These are phyloP conservation scores for Forbesichthys papilliferus DNA, from an alignment of 2,113 vertebrate species.

Conservation along the genomic window DNA sequence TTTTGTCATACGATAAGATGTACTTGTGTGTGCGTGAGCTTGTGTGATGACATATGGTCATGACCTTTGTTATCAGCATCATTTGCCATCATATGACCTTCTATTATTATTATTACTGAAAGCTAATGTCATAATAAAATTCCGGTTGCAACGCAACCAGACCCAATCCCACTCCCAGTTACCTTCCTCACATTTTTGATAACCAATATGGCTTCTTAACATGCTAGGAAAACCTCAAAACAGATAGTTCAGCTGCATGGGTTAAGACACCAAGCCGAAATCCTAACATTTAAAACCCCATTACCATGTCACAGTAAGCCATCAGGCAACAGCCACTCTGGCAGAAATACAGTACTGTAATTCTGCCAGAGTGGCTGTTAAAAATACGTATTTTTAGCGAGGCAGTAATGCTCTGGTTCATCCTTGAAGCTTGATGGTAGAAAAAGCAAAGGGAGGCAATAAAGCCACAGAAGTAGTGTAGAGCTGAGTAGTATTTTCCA, in stretches of 20 bases:
- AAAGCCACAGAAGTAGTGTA: background rate
- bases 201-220: no score
- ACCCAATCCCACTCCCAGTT: no score
- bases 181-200: no score
- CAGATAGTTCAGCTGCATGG: no score
- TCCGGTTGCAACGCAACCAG: no score
- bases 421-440: background rate
- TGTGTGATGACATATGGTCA: no score
- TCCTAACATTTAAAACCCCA: background rate
- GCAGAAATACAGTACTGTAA: background rate
- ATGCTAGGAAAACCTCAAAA: no score
- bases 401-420: background rate
- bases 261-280: background rate
- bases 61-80: no score
- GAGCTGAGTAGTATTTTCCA: background rate
- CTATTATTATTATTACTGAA: constrained; percentile 14
- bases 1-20: background rate
- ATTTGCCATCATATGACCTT: constrained; percentile 1
- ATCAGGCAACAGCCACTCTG: background rate
- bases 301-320: background rate
- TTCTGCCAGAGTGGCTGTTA: no score
- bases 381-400: background rate
- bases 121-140: background rate
- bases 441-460: background rate
- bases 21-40: background rate